phyloP scores from a whole-genome alignment of 2,113 vertebrate genomes.

The Lutjanus erythropterus region DNA sequence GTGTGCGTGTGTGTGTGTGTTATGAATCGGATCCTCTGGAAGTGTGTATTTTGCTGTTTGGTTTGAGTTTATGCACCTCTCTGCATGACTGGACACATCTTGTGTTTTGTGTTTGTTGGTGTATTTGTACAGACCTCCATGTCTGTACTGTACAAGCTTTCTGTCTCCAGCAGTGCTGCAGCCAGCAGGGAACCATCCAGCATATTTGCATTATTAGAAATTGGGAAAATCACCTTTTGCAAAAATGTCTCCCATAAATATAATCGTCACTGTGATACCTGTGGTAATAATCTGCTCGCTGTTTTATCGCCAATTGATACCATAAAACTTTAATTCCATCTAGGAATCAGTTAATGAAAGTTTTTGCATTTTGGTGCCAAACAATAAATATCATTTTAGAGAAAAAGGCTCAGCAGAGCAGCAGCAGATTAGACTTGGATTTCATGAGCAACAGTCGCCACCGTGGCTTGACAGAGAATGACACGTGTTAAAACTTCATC shows the following conservation, averaged over 20 bases:
- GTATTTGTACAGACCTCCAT: neutral
- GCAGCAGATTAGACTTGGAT: neutral
- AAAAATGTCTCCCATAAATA: neutral
- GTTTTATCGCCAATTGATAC: neutral
- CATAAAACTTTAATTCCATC: neutral
- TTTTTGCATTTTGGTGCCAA: neutral
- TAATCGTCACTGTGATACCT: neutral
- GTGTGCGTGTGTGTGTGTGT: neutral
- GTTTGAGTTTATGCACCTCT: neutral
- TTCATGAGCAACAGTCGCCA: neutral
- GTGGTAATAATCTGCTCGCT: no score
- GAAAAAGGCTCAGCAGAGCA: neutral
- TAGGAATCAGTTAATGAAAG: neutral
- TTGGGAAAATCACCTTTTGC: neutral
- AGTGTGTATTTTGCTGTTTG: neutral
- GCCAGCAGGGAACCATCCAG: neutral
- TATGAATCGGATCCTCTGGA: neutral
- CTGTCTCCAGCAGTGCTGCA: neutral
- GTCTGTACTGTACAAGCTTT: neutral
- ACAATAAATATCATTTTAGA: neutral
- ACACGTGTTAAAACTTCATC: neutral
- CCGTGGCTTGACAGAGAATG: neutral
- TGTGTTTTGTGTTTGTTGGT: neutral
- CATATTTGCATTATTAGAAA: neutral
- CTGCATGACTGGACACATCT: neutral